phyloP scores from a whole-genome alignment of 2,888 invertebrate genomes.

The Thera obeliscata region DNA sequence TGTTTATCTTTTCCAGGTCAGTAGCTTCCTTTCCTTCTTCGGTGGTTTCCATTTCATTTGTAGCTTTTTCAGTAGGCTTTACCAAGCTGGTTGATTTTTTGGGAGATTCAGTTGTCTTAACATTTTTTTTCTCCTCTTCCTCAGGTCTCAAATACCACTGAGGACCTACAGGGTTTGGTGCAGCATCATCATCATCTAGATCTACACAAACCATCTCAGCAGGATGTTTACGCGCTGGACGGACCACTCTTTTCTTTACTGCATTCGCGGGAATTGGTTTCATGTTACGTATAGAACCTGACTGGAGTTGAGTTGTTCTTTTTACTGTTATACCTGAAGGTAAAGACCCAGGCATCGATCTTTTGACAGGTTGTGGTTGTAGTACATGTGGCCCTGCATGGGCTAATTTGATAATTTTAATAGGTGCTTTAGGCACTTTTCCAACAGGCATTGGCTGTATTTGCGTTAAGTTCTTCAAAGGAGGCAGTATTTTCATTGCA shows the following conservation, averaged over 20 bases:
- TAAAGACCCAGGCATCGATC: slow-evolving; percentile 58
- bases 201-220: slow-evolving; percentile 63
- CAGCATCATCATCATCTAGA: slow-evolving; percentile 70
- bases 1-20: slow-evolving; percentile 55
- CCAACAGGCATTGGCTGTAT: neutral
- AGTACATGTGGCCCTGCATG: neutral
- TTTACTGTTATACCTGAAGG: slow-evolving; percentile 70
- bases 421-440: neutral
- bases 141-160: slow-evolving; percentile 78
- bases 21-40: neutral
- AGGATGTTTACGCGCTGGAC: slow-evolving; percentile 27
- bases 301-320: slow-evolving; percentile 43
- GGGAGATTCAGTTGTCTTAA: slow-evolving; percentile 4
- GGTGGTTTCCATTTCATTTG: slow-evolving; percentile 12
- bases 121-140: slow-evolving; percentile 46
- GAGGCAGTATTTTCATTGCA: slow-evolving; percentile 13
- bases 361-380: slow-evolving; percentile 27
- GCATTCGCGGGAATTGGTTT: slow-evolving; percentile 8
- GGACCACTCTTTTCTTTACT: slow-evolving; percentile 3
- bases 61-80: slow-evolving; percentile 7
- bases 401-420: slow-evolving; percentile 15
- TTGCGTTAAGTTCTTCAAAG: slow-evolving; percentile 28
- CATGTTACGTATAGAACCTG: slow-evolving; percentile 9
- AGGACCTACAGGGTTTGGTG: slow-evolving; percentile 50
- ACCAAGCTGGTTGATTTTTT: slow-evolving; percentile 4